A percentile compares a stretch with the other conserved stretches of the same genome.
phyloP scores from a whole-genome alignment of 2,888 invertebrate species.

The Caenorhabditis virilis region DNA sequence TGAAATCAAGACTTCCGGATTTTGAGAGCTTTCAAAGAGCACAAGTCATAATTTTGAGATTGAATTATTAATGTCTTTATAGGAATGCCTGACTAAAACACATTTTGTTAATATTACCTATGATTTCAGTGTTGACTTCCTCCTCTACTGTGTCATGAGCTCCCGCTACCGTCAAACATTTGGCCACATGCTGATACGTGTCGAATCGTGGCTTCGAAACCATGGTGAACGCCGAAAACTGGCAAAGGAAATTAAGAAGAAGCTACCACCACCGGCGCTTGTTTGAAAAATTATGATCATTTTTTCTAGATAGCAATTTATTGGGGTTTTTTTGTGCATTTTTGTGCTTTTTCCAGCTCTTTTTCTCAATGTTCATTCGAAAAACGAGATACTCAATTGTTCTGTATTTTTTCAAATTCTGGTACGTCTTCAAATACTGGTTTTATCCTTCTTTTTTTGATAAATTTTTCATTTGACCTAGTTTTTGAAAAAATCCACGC shows the following conservation, averaged over 20 bases:
- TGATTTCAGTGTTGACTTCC: conserved; percentile 53
- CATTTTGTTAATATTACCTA: too few species aligned
- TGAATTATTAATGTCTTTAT: too few species aligned
- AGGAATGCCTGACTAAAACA: too few species aligned
- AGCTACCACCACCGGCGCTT: conserved; percentile 1
- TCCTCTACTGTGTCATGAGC: conserved; percentile 59
- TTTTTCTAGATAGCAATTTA: neutral
- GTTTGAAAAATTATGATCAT: conserved; percentile 3
- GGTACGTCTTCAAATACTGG: neutral
- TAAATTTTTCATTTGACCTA: neutral
- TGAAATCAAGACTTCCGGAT: too few species aligned
- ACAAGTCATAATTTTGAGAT: too few species aligned
- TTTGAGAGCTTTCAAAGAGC: too few species aligned
- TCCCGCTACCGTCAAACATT: conserved; percentile 59
- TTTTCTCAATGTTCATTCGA: neutral
- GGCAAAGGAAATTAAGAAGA: conserved; percentile 38
- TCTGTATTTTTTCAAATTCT: neutral
- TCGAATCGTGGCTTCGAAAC: conserved; percentile 55
- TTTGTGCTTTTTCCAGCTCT: neutral
- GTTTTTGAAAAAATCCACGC: neutral
- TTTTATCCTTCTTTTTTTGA: neutral
- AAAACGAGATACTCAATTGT: neutral
- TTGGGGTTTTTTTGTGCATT: neutral
- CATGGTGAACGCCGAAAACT: conserved; percentile 38
- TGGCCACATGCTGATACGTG: conserved; percentile 54